Evolutionary conservation across 2,797 vertebrate genomes (phyloP).

Genomic region (Betta splendens): DNA sequence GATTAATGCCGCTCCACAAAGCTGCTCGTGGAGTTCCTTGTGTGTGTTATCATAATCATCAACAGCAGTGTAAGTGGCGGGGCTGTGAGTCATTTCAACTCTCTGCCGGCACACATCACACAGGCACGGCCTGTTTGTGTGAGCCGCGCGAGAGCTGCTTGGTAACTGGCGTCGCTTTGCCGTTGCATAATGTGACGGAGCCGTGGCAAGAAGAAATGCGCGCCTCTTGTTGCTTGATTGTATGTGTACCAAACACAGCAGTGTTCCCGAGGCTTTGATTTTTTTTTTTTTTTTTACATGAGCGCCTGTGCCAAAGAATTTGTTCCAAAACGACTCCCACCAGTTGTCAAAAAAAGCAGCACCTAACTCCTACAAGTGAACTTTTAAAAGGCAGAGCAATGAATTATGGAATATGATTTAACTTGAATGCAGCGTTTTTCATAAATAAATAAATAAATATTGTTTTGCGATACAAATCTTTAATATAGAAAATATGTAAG

Average conservation of each 20-base stretch:
- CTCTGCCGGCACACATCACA: slow-evolving; percentile 57
- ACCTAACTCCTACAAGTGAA: slow-evolving; percentile 60
- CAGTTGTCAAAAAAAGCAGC: slow-evolving; percentile 56
- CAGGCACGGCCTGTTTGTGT: slow-evolving; percentile 59
- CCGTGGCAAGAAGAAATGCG: slow-evolving; percentile 49
- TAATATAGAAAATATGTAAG: not conserved
- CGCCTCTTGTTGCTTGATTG: slow-evolving; percentile 47
- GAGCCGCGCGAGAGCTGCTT: slow-evolving; percentile 64
- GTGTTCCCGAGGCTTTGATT: slow-evolving; percentile 52
- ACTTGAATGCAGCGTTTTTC: slow-evolving; percentile 9
- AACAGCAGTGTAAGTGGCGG: slow-evolving; percentile 72
- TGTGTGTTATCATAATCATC: slow-evolving; percentile 75
- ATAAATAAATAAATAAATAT: no score
- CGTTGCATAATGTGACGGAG: slow-evolving; percentile 63
- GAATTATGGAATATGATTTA: slow-evolving; percentile 37
- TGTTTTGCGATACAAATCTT: not conserved
- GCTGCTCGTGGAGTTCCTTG: slow-evolving; percentile 68
- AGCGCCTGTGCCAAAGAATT: slow-evolving; percentile 47
- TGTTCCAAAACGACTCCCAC: slow-evolving; percentile 67
- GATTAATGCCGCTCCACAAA: slow-evolving; percentile 70
- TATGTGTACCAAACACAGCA: slow-evolving; percentile 36
- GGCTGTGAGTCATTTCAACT: slow-evolving; percentile 74
- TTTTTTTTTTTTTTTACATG: no score
- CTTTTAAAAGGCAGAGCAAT: slow-evolving; percentile 39
- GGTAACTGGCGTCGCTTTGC: slow-evolving; percentile 47